phyloP scores from a whole-genome alignment of 2,888 invertebrate genomes.

The Acrocyrtus sp. region DNA sequence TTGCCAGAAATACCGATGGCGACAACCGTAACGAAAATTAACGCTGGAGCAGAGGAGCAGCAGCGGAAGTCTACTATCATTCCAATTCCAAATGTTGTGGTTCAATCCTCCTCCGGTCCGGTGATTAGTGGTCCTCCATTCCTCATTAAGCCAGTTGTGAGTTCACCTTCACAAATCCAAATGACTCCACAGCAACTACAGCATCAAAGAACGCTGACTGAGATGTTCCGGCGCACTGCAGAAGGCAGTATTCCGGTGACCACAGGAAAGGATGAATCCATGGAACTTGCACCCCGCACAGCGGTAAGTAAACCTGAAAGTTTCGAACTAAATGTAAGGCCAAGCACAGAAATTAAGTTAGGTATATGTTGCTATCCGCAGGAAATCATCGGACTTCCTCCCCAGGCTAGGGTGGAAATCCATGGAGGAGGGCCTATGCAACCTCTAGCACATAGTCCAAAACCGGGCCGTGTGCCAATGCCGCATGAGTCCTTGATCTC shows the following conservation, averaged over 20 bases:
- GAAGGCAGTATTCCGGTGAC: slow-evolving; percentile 38
- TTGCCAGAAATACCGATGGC: slow-evolving; percentile 62
- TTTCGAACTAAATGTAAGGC: too few species aligned
- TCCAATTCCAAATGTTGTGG: slow-evolving; percentile 63
- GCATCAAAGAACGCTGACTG: slow-evolving; percentile 58
- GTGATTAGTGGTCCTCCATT: slow-evolving; percentile 47
- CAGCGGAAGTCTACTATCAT: slow-evolving; percentile 50
- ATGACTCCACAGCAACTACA: slow-evolving; percentile 59
- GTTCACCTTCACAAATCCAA: slow-evolving; percentile 64
- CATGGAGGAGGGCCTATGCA: slow-evolving; percentile 57
- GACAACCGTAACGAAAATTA: slow-evolving; percentile 62
- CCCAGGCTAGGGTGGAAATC: slow-evolving; percentile 57
- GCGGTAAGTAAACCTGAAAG: slow-evolving; percentile 47
- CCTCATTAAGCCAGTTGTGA: slow-evolving; percentile 61
- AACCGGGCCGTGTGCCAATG: slow-evolving; percentile 58
- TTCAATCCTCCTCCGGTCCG: slow-evolving; percentile 65
- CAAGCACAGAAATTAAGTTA: slow-evolving; percentile 5
- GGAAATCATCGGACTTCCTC: slow-evolving; percentile 51
- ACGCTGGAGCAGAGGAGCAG: slow-evolving; percentile 55
- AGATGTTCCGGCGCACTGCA: slow-evolving; percentile 54
- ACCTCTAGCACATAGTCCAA: slow-evolving; percentile 61
- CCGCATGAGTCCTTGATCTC: slow-evolving; percentile 55
- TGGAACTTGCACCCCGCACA: slow-evolving; percentile 28
- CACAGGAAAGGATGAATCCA: slow-evolving; percentile 47
- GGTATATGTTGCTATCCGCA: too few species aligned